These are phyloP conservation scores for Fringilla coelebs DNA, from an alignment of 2,797 vertebrate genomes.

Conservation along the genomic window DNA sequence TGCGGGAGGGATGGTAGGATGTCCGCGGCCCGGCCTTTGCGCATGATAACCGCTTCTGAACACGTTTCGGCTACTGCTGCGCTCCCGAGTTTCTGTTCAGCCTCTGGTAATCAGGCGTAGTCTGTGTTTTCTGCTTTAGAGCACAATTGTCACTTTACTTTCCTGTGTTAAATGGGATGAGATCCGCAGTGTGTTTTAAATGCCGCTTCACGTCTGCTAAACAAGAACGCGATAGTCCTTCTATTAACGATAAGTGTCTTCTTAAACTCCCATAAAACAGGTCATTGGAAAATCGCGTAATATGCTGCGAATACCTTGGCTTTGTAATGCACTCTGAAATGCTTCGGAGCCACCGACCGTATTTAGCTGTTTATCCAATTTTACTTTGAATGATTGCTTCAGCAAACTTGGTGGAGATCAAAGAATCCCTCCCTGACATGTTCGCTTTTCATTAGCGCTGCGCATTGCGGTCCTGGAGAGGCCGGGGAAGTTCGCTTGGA, in stretches of 20 bases:
- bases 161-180: not conserved
- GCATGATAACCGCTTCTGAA: not conserved
- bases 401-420: slow-evolving; percentile 68
- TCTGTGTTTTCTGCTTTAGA: slow-evolving; percentile 5
- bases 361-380: slow-evolving; percentile 64
- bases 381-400: slow-evolving; percentile 58
- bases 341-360: slow-evolving; percentile 43
- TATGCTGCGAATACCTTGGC: slow-evolving; percentile 22
- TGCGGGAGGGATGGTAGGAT: not conserved
- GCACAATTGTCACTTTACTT: not conserved
- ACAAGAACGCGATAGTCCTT: not conserved
- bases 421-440: slow-evolving; percentile 23
- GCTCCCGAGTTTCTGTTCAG: not conserved
- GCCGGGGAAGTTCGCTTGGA: not conserved
- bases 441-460: slow-evolving; percentile 47
- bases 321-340: slow-evolving; percentile 53
- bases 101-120: slow-evolving; percentile 11
- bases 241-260: not conserved
- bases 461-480: not conserved
- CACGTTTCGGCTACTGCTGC: not conserved
- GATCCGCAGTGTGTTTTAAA: not conserved
- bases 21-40: not conserved
- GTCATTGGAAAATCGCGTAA: slow-evolving; percentile 55
- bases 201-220: not conserved
- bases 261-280: slow-evolving; percentile 59